Conservation (phyloP, 2,888 invertebrate genomes). For the Troglohyphantes excavatus region DNA sequence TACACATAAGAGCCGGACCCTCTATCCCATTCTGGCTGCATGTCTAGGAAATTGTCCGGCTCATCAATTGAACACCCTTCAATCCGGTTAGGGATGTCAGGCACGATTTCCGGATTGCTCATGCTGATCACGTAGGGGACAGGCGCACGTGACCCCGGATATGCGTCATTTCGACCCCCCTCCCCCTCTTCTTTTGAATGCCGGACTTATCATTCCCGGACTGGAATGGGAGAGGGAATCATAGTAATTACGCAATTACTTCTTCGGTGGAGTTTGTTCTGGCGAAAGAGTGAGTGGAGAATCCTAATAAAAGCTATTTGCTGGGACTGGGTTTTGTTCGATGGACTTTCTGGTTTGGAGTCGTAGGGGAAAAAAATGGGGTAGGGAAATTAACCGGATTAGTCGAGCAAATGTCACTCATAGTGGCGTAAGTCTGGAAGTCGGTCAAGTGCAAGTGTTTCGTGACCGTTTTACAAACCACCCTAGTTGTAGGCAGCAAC, state of each 20-base stretch:
- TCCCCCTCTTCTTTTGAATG: background rate
- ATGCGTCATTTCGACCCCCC: too few relatives aligned
- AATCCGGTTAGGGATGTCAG: constrained; percentile 5
- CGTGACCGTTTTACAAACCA: too few relatives aligned
- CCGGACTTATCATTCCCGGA: constrained; percentile 5
- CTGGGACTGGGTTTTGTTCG: too few relatives aligned
- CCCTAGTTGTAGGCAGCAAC: too few relatives aligned
- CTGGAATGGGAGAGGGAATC: background rate
- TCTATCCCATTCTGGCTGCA: background rate
- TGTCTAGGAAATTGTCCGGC: constrained; percentile 4
- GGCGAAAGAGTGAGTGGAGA: background rate
- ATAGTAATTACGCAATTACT: constrained; percentile 5
- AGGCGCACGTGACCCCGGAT: background rate
- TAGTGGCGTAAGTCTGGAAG: too few relatives aligned
- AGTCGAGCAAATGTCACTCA: too few relatives aligned
- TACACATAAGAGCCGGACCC: background rate
- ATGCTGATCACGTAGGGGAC: background rate
- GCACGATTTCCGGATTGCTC: background rate
- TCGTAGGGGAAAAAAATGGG: too few relatives aligned
- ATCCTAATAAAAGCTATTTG: background rate
- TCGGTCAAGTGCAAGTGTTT: too few relatives aligned
- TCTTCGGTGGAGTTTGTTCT: background rate
- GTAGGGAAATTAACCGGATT: too few relatives aligned
- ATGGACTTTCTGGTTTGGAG: too few relatives aligned
- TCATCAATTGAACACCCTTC: constrained; percentile 5